Evolutionary conservation across 2,113 vertebrate genomes (phyloP).

Genomic region (Trematomus loennbergii): DNA sequence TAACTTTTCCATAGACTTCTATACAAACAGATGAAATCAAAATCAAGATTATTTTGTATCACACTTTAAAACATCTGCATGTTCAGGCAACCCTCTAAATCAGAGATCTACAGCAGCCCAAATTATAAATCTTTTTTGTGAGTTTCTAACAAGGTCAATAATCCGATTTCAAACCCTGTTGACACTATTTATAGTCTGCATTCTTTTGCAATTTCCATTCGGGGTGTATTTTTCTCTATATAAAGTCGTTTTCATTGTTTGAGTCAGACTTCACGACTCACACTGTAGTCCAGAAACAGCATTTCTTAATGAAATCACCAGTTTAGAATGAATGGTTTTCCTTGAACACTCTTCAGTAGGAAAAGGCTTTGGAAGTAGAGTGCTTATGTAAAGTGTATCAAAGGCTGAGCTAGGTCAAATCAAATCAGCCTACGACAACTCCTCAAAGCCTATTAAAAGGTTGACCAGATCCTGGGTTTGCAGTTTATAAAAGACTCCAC

Average conservation of each 20-base stretch:
- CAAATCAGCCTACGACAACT: slow-evolving; percentile 51
- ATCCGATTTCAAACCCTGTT: too few relatives aligned
- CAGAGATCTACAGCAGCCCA: background rate
- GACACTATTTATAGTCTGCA: too few relatives aligned
- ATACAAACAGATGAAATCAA: too few relatives aligned
- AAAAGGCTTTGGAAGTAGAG: slow-evolving; percentile 1
- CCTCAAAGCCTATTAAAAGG: slow-evolving; percentile 58
- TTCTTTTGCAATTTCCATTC: background rate
- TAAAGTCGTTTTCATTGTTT: background rate
- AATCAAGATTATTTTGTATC: too few relatives aligned
- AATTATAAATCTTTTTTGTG: background rate
- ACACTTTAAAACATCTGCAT: background rate
- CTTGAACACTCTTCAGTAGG: background rate
- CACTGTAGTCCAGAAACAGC: background rate
- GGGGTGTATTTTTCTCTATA: too few relatives aligned
- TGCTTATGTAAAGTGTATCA: slow-evolving; percentile 38
- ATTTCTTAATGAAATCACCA: background rate
- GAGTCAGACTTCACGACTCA: background rate
- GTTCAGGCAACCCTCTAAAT: background rate
- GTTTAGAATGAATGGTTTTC: background rate
- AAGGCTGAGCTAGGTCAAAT: slow-evolving; percentile 45
- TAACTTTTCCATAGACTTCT: too few relatives aligned
- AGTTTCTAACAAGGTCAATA: too few relatives aligned
- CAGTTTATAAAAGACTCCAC: slow-evolving; percentile 51
- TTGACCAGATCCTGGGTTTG: slow-evolving; percentile 39